Base-by-base conservation (phyloP, 2,888 invertebrate species). In the Aplocera efformata region DNA sequence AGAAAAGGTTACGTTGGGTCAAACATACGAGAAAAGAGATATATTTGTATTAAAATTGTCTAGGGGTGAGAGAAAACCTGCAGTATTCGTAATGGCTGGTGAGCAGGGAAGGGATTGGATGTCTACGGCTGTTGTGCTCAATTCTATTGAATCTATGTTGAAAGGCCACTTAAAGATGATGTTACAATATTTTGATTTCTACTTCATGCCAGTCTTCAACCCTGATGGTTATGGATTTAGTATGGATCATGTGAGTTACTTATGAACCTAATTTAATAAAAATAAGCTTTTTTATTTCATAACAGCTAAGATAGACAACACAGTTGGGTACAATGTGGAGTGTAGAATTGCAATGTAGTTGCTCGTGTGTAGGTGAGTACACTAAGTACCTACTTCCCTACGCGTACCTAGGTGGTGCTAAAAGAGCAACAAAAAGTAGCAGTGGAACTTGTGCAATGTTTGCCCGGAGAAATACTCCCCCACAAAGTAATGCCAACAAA, bases 141-240 rank as follows among this genome's bases (percentile, higher is more conserved):
- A 73, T 39, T 67, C 79, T 32, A 42, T 81, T 7, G 48, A 58
- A 8, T 45, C 50, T 13, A 49, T 81, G 23, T 53, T 78, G 31
- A 46, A 63, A 34, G 45, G 60, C 1, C 52, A 44, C 23, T 46
- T 40, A 10, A 42, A 45, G n/a, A 13, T 32, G 24, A 41, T 81
- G 24, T 35, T 57, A 23, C 42, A 66, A 20, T 43, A 60, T 35
- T 82, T 67, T 55, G 72, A 78, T 51, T 69, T 84, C 45, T 84
- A 82, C 50, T 60, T 85, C 41, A 42, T 83, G 4, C 86, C 86
- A 29, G 47, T 81, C 11, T 54, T 79, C n/a, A 86, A 86, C 60
- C 84, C 85, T 39, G 86, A 86, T 72, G 86, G 86, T 10, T 84
- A 80, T 62, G 63, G 53, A 6, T 76, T 65, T 47, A 82, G 76